Evolutionary conservation across 2,797 vertebrate species (phyloP), one percentile per base, ranked within the genome.

Genomic region (Pseudochirops cupreus): DNA sequence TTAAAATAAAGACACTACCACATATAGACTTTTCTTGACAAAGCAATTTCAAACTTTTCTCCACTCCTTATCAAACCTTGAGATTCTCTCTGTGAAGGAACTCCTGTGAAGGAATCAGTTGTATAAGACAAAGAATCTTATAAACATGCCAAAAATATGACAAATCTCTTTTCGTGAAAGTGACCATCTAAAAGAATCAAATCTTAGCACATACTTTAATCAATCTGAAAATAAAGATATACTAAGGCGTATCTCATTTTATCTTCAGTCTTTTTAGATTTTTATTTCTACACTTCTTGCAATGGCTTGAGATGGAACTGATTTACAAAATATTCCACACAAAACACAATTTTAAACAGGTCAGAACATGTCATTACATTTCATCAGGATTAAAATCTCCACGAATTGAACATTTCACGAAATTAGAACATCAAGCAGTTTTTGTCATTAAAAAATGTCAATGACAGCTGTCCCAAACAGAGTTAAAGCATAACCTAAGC

Each of bases 121-220:
- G 26, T 94, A 92, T 91, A 93, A 96, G 95, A 93, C 54, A 96
- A 74, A 90, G 94, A 94, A 95, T 39, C 93, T 95, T 95, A 92
- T 74, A 96, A 92, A 93, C 92, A 95, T 59, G 74, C n/a, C 93
- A 91, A 94, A 97, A 98, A 96, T 92, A 94, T 52, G 95, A 95
- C 96, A 92, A 94, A 90, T 29, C 33, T 91, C 56, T 46, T 57
- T 96, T 87, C 96, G 87, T 56, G 91, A 94, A 95, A 96, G 95
- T 31, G 56, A 26, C 26, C 89, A 57, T 62, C 92, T 50, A 93
- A 93, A 91, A 96, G 82, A 95, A 92, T 11, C 90, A 91, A 54
- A 91, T 91, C 52, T 91, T 55, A 57, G 6, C 46, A 57, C 55
- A 95, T 56, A 96, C 74, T 87, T 87, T 87, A 87, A 87, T 97